Evolutionary conservation across 2,888 invertebrate species (phyloP), one percentile per base, ranked within the genome.

Genomic region (Lasioglossum malachurum): DNA sequence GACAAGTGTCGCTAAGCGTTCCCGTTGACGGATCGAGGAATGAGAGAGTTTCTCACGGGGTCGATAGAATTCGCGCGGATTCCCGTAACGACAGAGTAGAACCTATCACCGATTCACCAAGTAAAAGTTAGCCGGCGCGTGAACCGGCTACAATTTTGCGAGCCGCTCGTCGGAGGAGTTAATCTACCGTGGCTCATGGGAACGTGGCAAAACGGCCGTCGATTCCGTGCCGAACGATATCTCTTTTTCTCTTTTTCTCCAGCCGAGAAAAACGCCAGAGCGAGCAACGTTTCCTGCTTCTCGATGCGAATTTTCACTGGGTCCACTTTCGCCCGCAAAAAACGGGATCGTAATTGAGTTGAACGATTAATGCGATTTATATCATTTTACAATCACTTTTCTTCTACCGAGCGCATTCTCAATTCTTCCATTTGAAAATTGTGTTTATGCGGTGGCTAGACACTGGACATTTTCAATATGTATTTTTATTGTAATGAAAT

Each of bases 151-250:
- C 69, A 81, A 83, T 87, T 78, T 89, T 86, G 82, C 87, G 83
- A 83, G 71, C 89, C 69, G 38, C 82, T 82, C 84, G 82, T 85
- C 89, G 44, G 71, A 73, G 41, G 71, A 86, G 82, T 89, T 82
- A 87, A 89, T 89, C 87, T 89, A 89, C 78, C 89, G 88, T 88
- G 77, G 35, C 69, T 73, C 83, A 80, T 89, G 86, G 80, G 86
- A 89, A 85, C 78, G 78, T 76, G 72, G 69, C 78, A 57, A 71
- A 82, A 77, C 74, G 57, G 44, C 8, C 75, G 38, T 23, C 75
- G 38, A 82, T 35, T 78, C 67, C 57, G 72, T 78, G 41, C 16
- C 27, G 12, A 73, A 14, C 71, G 73, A 41, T 38, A 72, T 72
- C 72, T 64, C 73, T 71, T 44, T 77, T 27, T 60, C 14, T 60